Conservation (phyloP, 2,797 vertebrate genomes). For the Falco berigora region DNA sequence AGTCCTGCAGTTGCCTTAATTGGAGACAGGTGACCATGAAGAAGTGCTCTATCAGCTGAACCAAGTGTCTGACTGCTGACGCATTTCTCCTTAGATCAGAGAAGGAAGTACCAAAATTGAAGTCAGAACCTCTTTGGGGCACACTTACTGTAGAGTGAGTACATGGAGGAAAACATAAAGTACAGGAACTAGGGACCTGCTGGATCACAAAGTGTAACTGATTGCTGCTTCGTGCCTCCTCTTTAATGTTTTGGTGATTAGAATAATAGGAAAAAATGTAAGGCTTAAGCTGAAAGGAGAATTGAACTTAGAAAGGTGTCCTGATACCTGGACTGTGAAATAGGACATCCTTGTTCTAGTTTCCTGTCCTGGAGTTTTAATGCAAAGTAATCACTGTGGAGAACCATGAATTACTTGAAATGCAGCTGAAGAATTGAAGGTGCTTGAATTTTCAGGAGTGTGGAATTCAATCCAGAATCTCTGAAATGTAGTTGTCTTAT, state of each 20-base stretch:
- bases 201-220: background rate
- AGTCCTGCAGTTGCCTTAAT: background rate
- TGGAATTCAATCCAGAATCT: background rate
- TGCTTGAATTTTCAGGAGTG: background rate
- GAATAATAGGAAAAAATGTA: background rate
- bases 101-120: background rate
- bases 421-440: background rate
- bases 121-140: background rate
- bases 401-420: background rate
- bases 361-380: background rate
- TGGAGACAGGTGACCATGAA: accelerated
- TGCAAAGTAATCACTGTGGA: background rate
- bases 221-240: background rate
- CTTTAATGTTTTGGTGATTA: background rate
- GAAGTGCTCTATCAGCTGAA: background rate
- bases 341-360: background rate
- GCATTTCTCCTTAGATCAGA: background rate
- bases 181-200: background rate
- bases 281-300: background rate
- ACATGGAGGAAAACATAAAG: background rate
- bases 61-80: background rate
- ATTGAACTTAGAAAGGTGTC: background rate
- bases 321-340: background rate
- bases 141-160: background rate
- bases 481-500: background rate